Percentiles rank a stretch among this genome's conserved stretches.
phyloP scores from a whole-genome alignment of 2,797 vertebrate species.

The Gambusia yucatana region DNA sequence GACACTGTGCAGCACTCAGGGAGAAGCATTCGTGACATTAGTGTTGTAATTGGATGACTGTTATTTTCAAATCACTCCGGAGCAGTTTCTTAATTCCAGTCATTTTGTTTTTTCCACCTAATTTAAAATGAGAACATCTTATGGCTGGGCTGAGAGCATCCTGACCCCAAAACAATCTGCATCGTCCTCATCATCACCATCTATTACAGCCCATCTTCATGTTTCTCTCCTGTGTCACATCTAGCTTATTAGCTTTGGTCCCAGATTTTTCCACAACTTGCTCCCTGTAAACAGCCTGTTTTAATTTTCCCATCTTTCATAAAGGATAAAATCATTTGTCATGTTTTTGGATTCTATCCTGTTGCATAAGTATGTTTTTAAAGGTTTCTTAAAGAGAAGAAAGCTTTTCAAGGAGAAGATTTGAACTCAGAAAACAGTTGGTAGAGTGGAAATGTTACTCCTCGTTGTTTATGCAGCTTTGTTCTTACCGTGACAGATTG shows the following conservation, averaged over 20 bases:
- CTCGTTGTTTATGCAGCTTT: not conserved
- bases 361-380: not conserved
- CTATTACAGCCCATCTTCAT: slow-evolving; percentile 7
- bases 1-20: slow-evolving; percentile 50
- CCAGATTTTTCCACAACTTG: not conserved
- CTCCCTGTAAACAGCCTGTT: not conserved
- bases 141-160: slow-evolving; percentile 17
- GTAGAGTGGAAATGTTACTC: too few relatives aligned
- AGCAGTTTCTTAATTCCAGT: slow-evolving; percentile 49
- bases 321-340: not conserved
- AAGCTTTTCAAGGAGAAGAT: not conserved
- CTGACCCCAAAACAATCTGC: slow-evolving; percentile 18
- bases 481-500: not conserved
- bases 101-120: slow-evolving; percentile 25
- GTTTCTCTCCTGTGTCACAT: not conserved
- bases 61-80: slow-evolving; percentile 57
- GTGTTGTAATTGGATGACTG: slow-evolving; percentile 59
- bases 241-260: not conserved
- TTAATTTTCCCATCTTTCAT: not conserved
- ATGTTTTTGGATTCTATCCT: not conserved
- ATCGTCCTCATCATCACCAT: slow-evolving; percentile 2
- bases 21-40: slow-evolving; percentile 51
- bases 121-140: slow-evolving; percentile 34
- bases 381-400: not conserved
- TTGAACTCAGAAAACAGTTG: not conserved